A percentile compares a stretch with the other conserved stretches of the same genome.
phyloP scores from a whole-genome alignment of 2,888 invertebrate species.

The Siphlonurus alternatus region DNA sequence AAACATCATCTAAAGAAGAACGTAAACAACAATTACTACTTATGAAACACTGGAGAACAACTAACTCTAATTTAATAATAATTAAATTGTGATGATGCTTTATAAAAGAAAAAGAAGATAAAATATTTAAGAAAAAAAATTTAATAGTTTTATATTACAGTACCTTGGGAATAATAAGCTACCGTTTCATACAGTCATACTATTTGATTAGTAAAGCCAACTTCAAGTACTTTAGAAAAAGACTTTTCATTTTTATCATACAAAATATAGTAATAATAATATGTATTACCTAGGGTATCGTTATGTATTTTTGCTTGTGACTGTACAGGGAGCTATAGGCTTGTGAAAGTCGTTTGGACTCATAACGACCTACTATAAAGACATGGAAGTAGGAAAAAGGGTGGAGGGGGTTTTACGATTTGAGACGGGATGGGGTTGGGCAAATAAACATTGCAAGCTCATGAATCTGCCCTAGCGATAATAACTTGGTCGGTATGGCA shows the following conservation, averaged over 20 bases:
- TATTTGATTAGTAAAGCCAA: no score
- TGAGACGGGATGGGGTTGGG: background rate
- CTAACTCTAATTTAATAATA: no score
- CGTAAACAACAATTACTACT: no score
- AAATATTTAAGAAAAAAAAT: no score
- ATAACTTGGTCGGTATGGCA: background rate
- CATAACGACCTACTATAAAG: background rate
- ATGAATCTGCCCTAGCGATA: background rate
- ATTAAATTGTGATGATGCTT: no score
- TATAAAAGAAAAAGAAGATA: no score
- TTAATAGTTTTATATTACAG: no score
- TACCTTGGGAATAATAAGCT: no score
- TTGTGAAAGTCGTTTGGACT: background rate
- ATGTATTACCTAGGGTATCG: background rate
- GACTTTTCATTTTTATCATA: background rate
- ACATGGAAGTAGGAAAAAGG: no score
- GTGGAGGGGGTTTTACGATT: background rate
- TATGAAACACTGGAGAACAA: no score
- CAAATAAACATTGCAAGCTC: background rate
- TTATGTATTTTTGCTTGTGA: background rate
- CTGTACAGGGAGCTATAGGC: background rate
- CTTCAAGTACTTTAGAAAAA: background rate
- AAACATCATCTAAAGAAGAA: no score
- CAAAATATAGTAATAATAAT: background rate
- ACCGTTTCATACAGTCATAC: no score